These are phyloP conservation scores for Himalopsyche phryganea DNA, from an alignment of 1,140 invertebrate species.

Conservation along the genomic window DNA sequence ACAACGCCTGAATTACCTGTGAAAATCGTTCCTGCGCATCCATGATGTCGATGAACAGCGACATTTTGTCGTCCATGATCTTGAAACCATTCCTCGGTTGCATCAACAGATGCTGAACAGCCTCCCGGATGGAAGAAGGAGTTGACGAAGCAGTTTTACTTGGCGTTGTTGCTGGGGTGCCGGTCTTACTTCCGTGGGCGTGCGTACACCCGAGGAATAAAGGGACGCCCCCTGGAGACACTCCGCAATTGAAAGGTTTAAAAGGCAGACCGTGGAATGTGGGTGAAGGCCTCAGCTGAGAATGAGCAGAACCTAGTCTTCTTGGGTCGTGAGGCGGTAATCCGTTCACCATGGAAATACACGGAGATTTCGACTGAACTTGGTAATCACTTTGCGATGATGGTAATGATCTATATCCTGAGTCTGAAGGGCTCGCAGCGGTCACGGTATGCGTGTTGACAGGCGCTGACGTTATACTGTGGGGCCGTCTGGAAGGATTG, in stretches of 20 bases:
- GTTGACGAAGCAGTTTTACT: conserved; percentile 45
- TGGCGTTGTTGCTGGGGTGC: conserved; percentile 45
- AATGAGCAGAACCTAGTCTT: conserved; percentile 26
- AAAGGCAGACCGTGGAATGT: conserved; percentile 62
- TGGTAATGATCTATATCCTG: conserved; percentile 54
- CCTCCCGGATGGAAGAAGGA: conserved; percentile 58
- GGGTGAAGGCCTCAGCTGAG: conserved; percentile 53
- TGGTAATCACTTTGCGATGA: conserved; percentile 61
- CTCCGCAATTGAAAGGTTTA: conserved; percentile 47
- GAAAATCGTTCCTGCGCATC: conserved; percentile 76
- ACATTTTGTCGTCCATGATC: conserved; percentile 70
- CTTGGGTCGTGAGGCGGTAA: conserved; percentile 26
- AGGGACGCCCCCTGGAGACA: conserved; percentile 48
- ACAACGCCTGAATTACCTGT: conserved; percentile 66
- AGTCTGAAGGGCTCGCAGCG: conserved; percentile 49
- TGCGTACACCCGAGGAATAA: conserved; percentile 53
- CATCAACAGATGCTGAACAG: conserved; percentile 63
- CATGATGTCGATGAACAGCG: conserved; percentile 74
- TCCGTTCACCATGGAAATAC: conserved; percentile 21
- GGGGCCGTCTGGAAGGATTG: conserved; percentile 50
- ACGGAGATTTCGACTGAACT: conserved; percentile 50
- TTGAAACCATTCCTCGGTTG: conserved; percentile 70
- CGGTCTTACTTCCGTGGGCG: conserved; percentile 35
- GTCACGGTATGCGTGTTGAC: conserved; percentile 10
- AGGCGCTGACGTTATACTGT: conserved; percentile 41